These are phyloP conservation scores for Phyllostomus discolor DNA, from an alignment of 2,113 vertebrate genomes.

Conservation along the genomic window DNA sequence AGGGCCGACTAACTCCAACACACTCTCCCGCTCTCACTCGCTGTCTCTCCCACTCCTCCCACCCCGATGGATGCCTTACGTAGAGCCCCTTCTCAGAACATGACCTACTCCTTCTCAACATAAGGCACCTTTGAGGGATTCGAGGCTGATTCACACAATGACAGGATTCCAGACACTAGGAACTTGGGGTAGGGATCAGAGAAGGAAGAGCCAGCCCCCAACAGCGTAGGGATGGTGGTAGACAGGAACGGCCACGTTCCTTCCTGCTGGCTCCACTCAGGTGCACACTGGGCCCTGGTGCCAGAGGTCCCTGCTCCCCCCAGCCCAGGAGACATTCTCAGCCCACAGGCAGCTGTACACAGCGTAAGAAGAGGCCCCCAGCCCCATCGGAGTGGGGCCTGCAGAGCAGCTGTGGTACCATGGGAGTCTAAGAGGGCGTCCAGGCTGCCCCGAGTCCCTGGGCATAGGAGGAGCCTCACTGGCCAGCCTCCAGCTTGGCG, in stretches of 20 bases:
- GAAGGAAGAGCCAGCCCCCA: not conserved
- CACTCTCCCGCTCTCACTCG: accelerated
- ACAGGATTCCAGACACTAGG: not conserved
- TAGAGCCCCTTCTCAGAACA: not conserved
- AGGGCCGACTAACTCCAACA: not conserved
- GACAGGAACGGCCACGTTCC: not conserved
- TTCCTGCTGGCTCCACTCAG: not conserved
- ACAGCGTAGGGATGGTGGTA: not conserved
- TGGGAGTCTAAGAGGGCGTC: accelerated
- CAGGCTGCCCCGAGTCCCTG: accelerated
- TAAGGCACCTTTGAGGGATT: not conserved
- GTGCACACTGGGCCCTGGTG: not conserved
- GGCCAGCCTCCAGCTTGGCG: not conserved
- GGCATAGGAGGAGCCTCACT: not conserved
- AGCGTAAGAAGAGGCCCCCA: not conserved
- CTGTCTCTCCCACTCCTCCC: accelerated
- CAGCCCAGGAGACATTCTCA: not conserved
- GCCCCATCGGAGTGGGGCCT: accelerated
- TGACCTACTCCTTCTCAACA: accelerated
- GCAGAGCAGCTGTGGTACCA: accelerated
- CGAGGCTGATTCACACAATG: not conserved
- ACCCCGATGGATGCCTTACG: accelerated
- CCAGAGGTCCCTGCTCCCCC: not conserved
- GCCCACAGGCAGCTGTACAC: accelerated
- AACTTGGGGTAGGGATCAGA: not conserved